Base-by-base conservation (phyloP, 2,888 invertebrate species). In the Dendrolimus pini region DNA sequence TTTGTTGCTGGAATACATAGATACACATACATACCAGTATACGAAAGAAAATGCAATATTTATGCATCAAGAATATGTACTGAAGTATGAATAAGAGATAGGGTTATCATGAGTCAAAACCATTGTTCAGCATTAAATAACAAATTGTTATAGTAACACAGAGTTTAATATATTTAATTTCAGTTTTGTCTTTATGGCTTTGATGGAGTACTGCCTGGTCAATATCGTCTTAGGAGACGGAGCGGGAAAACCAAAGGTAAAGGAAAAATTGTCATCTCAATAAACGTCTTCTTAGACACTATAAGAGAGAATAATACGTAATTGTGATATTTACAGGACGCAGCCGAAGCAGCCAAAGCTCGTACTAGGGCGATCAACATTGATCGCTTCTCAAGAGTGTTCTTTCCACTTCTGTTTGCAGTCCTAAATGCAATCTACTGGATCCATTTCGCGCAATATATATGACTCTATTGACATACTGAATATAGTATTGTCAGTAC, bases 141-240 rank as follows among this genome's bases (percentile, higher is more conserved):
- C 6, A 30, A 30, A 30, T 6, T 6, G 30, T 30, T 18, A 18
- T 18, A 18, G 18, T 18, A 3, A 30, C 3, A 30, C 30, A 30
- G 30, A 30, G 30, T 30, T 30, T 30, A 30, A 30, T 30, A 30
- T 30, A 30, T 30, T 30, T 30, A 6, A 30, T 30, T 30, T 30
- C 78, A 95, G 95, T 60, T 97, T 97, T 83, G 97, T 97, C 74
- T 97, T 97, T 78, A 96, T 97, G 96, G 97, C 97, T 0, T 83
- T 97, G 56, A 97, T 97, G 97, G 97, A 97, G 78, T 97, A 97
- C 78, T 97, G 97, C 68, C 85, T 97, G 64, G 97, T 97, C 41
- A 97, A 97, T 77, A 96, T 96, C 41, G 95, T 96, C 1, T 91
- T 96, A 13, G 95, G 96, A 10, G 95, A 96, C 71, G 93, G 93